Base-by-base conservation (phyloP, 2,888 invertebrate species). In the Ceratothoa steindachneri region DNA sequence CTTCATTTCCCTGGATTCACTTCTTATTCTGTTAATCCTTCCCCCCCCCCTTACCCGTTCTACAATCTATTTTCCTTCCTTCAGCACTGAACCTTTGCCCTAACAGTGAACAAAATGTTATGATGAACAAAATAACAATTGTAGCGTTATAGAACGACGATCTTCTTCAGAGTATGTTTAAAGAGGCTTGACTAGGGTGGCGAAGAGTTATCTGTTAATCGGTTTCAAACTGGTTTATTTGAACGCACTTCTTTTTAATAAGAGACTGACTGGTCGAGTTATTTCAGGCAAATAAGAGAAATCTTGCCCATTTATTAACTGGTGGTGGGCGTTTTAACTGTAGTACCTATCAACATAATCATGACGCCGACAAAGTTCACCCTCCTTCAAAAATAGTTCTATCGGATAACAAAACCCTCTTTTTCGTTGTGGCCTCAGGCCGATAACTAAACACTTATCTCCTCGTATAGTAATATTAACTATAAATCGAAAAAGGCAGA, bases 171-270 rank as follows among this genome's bases (percentile, higher is more conserved):
- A 15, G 5, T 41, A 41, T 41, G 22, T 60, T 60, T 22, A 71
- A 68, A 70, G 77, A 73, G 77, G 73, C 73, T 77, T 77, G 77
- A 77, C 77, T 77, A 77, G 77, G 77, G 77, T 77, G 77, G 77
- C 77, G 77, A 77, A 73, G 73, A 70, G 76, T 69, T 67, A 76
- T 60, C 15, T 41, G 7, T 9, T 9, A 15, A 15, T 9, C 41
- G 41, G 7, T 41, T 15, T 15, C 15, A 41, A 41, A 41, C 41
- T 41, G 41, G 41, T 15, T 41, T 9, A 9, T 41, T 41, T 41
- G 41, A 41, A 41, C 41, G 41, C 41, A 41, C 41, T 41, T n/a
- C n/a, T n/a, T 41, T 41, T 41, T 41, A 41, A 41, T 41, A 5
- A 15, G 41, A 41, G n/a, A n/a, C n/a, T 60, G 24, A 60, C n/a